Evolutionary conservation across 2,797 vertebrate species (phyloP).

Genomic region (Coregonus sp.): DNA sequence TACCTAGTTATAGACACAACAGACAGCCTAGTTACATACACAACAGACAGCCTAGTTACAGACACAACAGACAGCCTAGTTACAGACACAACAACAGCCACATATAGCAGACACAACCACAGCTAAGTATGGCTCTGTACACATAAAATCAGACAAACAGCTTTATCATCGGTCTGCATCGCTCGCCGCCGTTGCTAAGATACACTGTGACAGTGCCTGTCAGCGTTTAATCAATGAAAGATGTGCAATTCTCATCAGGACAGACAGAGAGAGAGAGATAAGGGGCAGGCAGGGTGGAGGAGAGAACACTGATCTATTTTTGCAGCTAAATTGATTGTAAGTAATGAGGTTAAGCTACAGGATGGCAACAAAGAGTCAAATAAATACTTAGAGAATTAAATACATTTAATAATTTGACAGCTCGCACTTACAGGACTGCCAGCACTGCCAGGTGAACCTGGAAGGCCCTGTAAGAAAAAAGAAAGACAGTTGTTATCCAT

Average conservation of each 20-base stretch:
- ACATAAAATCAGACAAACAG: conserved; percentile 26
- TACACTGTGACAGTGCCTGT: conserved; percentile 38
- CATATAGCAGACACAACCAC: neutral
- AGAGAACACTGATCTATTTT: conserved; percentile 17
- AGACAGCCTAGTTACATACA: too few relatives aligned
- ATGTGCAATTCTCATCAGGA: conserved; percentile 21
- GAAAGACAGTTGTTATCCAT: neutral
- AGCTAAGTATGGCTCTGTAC: too few relatives aligned
- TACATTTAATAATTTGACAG: neutral
- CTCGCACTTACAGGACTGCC: conserved; percentile 71
- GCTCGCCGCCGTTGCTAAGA: conserved; percentile 61
- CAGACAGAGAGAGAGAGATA: conserved; percentile 1
- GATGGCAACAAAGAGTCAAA: neutral
- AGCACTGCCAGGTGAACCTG: conserved; percentile 73
- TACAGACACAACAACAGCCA: too few relatives aligned
- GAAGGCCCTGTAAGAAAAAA: conserved; percentile 69
- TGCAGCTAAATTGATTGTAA: neutral
- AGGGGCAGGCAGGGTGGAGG: neutral
- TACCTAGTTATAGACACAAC: too few relatives aligned
- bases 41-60: too few relatives aligned
- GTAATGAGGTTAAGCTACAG: neutral
- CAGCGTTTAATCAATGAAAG: conserved; percentile 57
- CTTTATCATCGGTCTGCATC: conserved; percentile 58
- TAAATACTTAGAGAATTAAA: neutral
- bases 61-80: conserved; percentile 7